phyloP scores from a whole-genome alignment of 1,140 invertebrate genomes.

The Elymnias hypermnestra region DNA sequence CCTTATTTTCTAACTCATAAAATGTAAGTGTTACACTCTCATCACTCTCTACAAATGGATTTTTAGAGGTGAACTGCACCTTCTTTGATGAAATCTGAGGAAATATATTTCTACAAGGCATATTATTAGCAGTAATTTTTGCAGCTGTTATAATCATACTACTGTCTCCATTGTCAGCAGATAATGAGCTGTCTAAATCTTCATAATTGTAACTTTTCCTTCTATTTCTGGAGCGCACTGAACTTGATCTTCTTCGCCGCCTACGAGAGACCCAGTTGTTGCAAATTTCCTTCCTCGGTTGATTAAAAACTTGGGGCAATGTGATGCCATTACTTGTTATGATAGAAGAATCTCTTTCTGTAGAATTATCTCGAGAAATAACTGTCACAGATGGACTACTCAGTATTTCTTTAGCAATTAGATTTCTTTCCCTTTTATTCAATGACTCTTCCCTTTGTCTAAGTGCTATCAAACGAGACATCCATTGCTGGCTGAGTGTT shows the following conservation, averaged over 20 bases:
- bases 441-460: slow-evolving; percentile 64
- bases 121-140: slow-evolving; percentile 69
- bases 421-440: slow-evolving; percentile 61
- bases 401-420: slow-evolving; percentile 66
- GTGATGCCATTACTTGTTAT: slow-evolving; percentile 58
- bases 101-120: slow-evolving; percentile 65
- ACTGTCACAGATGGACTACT: slow-evolving; percentile 47
- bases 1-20: slow-evolving; percentile 63
- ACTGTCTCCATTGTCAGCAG: slow-evolving; percentile 76
- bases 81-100: slow-evolving; percentile 54
- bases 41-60: slow-evolving; percentile 70
- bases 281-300: slow-evolving; percentile 28
- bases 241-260: slow-evolving; percentile 41
- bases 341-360: slow-evolving; percentile 4
- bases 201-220: slow-evolving; percentile 63
- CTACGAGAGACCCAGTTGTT: slow-evolving; percentile 34
- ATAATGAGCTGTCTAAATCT: slow-evolving; percentile 76
- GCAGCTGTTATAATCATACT: slow-evolving; percentile 75
- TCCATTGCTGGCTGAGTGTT: slow-evolving; percentile 67
- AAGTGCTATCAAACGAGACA: slow-evolving; percentile 59
- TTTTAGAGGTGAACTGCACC: slow-evolving; percentile 65
- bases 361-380: slow-evolving; percentile 29
- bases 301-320: slow-evolving; percentile 54
- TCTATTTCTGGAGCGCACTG: slow-evolving; percentile 38
- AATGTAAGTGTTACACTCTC: slow-evolving; percentile 70